Base-by-base conservation (phyloP, 2,888 invertebrate species). In the Pharmacophagus antenor region DNA sequence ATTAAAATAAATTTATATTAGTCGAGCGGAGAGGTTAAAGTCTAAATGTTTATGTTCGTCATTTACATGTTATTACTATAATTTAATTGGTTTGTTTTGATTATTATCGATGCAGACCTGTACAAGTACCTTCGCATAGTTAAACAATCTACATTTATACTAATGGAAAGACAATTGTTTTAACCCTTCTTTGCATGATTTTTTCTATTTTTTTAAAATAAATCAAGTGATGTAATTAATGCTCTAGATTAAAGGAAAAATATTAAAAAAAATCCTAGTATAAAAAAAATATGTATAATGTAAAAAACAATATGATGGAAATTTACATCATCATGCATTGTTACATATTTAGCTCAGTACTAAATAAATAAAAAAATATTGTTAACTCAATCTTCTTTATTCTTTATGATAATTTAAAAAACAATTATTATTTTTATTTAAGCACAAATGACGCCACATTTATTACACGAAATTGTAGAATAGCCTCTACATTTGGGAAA, bases 401-500 rank as follows among this genome's bases (percentile, higher is more conserved):
- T 47, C 47, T 67, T 70, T 58, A 67, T 74, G 69, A 73, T 73
- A 71, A 72, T 72, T 71, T 67, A 70, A 68, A 70, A 70, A 68
- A 67, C 68, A 71, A 70, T 67, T 70, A 70, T 70, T 70, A 69
- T 72, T 75, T 42, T 70, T 73, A 70, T 71, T 72, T 18, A 69
- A 22, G 12, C 71, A 67, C 62, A 72, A 72, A 71, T 73, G 21
- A 76, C 70, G 8, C 70, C 64, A 73, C 76, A 73, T 74, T 73
- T 75, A 68, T 0, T 69, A 67, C 72, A 75, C 42, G 69, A 69
- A 56, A 74, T 74, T 74, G 75, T 76, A 64, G 73, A 74, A 73
- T 75, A 74, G 56, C 73, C 74, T 72, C 73, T 76, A 60, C 73
- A 74, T 73, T 77, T 72, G 44, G 72, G 74, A 68, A 47, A 74